Conservation (phyloP, 1,140 invertebrate species). For the Aplysia californica region DNA sequence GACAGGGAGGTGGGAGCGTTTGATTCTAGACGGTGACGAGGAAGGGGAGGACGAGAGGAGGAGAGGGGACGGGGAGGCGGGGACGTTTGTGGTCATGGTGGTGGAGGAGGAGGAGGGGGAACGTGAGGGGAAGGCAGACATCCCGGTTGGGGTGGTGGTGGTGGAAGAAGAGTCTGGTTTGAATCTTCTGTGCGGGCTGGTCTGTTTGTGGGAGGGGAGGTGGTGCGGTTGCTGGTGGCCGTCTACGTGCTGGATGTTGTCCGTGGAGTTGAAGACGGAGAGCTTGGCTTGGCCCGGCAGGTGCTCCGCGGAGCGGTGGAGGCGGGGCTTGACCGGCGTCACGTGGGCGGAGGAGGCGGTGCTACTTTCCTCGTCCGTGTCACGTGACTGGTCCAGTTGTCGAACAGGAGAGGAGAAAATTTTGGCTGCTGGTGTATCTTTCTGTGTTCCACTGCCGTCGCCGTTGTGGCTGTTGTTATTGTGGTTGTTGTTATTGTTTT, state of each 20-base stretch:
- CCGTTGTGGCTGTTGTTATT: not conserved
- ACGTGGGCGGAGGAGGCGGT: not conserved
- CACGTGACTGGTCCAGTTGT: not conserved
- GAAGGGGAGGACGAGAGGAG: too few species aligned
- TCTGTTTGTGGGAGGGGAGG: too few species aligned
- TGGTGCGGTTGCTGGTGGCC: too few species aligned
- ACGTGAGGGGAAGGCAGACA: too few species aligned
- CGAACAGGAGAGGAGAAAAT: not conserved
- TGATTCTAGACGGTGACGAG: too few species aligned
- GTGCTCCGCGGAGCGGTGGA: constrained; percentile 20
- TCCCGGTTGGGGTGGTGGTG: too few species aligned
- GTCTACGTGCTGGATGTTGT: constrained; percentile 5
- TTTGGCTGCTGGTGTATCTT: not conserved
- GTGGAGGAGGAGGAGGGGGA: too few species aligned
- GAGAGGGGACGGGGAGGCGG: too few species aligned
- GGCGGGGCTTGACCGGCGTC: constrained; percentile 5
- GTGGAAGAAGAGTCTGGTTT: too few species aligned
- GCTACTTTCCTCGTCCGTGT: not conserved
- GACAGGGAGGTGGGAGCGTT: too few species aligned
- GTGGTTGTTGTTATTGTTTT: not conserved
- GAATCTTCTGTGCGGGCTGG: too few species aligned
- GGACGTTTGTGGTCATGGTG: too few species aligned
- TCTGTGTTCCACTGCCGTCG: not conserved
- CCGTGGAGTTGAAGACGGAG: constrained; percentile 5
- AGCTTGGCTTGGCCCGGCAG: constrained; percentile 10